Percentiles rank a stretch among this genome's conserved stretches.
phyloP scores from a whole-genome alignment of 2,888 invertebrate species.

The Pachymerium ferrugineum region DNA sequence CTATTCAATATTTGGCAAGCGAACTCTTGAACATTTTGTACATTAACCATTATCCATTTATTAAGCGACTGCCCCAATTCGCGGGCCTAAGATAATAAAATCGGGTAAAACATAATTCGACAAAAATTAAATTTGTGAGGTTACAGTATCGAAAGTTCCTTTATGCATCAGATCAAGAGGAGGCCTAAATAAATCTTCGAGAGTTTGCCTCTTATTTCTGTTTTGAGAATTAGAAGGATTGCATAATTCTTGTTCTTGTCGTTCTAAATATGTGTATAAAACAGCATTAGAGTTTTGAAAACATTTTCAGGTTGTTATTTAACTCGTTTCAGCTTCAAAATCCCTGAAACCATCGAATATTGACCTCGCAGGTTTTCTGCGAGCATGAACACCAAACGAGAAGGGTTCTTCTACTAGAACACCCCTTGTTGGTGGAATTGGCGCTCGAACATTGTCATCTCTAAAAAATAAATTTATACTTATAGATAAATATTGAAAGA shows the following conservation, averaged over 20 bases:
- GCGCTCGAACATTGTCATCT: conserved; percentile 46
- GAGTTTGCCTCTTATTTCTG: conserved; percentile 50
- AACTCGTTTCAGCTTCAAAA: conserved; percentile 52
- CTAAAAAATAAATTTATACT: background rate
- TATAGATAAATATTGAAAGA: background rate
- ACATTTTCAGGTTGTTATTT: conserved; percentile 38
- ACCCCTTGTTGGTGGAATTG: conserved; percentile 51
- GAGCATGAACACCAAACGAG: conserved; percentile 40
- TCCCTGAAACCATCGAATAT: conserved; percentile 53
- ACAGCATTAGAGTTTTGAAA: background rate
- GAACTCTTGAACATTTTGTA: conserved; percentile 64
- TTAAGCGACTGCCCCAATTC: conserved; percentile 55
- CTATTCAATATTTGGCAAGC: conserved; percentile 63
- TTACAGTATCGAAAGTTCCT: conserved; percentile 56
- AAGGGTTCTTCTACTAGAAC: conserved; percentile 48
- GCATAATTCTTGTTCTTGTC: conserved; percentile 41
- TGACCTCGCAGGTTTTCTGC: conserved; percentile 44
- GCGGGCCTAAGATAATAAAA: conserved; percentile 49
- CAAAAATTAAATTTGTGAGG: conserved; percentile 1
- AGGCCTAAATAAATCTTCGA: conserved; percentile 64
- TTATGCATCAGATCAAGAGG: conserved; percentile 61
- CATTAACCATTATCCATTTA: conserved; percentile 64
- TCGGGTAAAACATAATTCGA: background rate
- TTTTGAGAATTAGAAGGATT: conserved; percentile 32
- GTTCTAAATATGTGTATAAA: conserved; percentile 39